A percentile compares a stretch with the other conserved stretches of the same genome.
These are phyloP conservation scores for Pedetes capensis DNA, from an alignment of 2,113 vertebrate species.

Conservation along the genomic window DNA sequence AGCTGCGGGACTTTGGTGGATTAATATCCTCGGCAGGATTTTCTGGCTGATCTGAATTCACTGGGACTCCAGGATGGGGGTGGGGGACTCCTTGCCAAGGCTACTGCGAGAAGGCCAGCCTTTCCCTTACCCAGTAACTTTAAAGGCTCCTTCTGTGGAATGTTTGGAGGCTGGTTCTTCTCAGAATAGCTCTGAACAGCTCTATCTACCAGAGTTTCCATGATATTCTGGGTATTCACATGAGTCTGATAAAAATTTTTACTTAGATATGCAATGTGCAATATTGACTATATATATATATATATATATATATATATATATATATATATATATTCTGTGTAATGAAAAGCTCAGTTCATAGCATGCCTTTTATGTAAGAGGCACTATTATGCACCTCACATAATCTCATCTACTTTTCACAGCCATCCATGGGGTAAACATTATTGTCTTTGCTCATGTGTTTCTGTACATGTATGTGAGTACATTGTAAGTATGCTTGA, in stretches of 20 bases:
- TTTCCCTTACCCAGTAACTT: neutral
- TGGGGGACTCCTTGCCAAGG: neutral
- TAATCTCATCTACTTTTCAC: neutral
- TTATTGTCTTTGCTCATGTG: neutral
- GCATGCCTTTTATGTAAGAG: neutral
- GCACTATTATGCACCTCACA: neutral
- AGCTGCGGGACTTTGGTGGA: constrained; percentile 54
- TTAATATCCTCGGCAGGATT: constrained; percentile 74
- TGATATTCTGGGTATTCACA: neutral
- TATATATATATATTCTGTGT: neutral
- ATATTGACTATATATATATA: neutral
- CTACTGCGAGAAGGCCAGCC: neutral
- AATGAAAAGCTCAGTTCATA: neutral
- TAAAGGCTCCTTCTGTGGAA: neutral
- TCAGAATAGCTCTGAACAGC: neutral
- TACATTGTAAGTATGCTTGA: neutral
- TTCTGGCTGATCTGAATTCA: constrained; percentile 56
- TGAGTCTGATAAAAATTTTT: neutral
- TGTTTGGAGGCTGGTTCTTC: neutral
- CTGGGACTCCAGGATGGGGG: constrained; percentile 44
- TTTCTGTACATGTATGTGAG: neutral
- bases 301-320: neutral
- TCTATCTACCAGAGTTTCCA: neutral
- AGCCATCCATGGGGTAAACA: neutral
- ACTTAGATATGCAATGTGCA: neutral